Evolutionary conservation across 2,797 vertebrate species (phyloP).

Genomic region (Naso thynnoides): DNA sequence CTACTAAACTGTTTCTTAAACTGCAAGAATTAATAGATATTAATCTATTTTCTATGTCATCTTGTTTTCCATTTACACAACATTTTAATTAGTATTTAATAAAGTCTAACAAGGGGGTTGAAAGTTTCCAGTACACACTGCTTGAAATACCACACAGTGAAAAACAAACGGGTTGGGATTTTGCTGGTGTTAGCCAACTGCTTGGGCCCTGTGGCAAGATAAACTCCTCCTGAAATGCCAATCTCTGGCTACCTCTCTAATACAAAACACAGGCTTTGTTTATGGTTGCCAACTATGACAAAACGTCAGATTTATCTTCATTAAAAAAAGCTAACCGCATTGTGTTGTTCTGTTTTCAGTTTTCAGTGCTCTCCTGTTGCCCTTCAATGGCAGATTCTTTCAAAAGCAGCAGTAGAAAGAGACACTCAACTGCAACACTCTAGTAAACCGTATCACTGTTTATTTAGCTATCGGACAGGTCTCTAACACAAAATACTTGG

Average conservation of each 20-base stretch:
- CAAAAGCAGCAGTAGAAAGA: constrained; percentile 36
- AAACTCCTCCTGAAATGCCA: constrained; percentile 68
- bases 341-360: constrained; percentile 59
- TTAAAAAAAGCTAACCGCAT: constrained; percentile 54
- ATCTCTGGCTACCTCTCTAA: constrained; percentile 60
- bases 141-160: constrained; percentile 26
- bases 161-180: constrained; percentile 42
- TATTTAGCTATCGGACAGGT: constrained; percentile 21
- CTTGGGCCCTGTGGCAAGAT: constrained; percentile 49
- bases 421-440: constrained; percentile 17
- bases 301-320: constrained; percentile 67
- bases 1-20: constrained; percentile 53
- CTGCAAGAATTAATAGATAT: constrained; percentile 1
- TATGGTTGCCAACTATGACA: constrained; percentile 66
- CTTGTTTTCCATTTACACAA: constrained; percentile 5
- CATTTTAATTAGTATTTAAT: constrained; percentile 44
- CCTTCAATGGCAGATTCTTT: constrained; percentile 49
- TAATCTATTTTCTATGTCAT: too few species aligned
- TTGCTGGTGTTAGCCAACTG: constrained; percentile 40
- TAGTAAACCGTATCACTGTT: constrained; percentile 32
- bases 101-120: constrained; percentile 22
- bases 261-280: constrained; percentile 68
- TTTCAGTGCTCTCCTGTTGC: constrained; percentile 44
- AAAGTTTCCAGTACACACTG: constrained; percentile 47
- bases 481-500: constrained; percentile 29